These are phyloP conservation scores for Kryptolebias marmoratus DNA, from an alignment of 2,113 vertebrate genomes.

Conservation along the genomic window DNA sequence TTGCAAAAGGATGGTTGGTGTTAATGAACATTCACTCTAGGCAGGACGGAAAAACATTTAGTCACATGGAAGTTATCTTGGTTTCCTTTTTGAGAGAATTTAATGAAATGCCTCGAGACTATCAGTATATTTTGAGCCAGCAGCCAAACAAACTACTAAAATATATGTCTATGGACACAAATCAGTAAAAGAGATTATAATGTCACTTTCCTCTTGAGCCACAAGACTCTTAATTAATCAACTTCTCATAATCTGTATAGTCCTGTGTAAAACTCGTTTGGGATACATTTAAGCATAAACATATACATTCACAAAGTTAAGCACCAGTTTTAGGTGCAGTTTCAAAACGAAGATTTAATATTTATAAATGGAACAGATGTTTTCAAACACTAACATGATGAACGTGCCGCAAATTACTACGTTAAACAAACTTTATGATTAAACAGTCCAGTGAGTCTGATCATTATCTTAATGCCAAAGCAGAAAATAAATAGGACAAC, in stretches of 20 bases:
- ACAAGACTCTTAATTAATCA: no score
- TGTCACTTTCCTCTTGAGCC: no score
- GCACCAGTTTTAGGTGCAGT: background rate
- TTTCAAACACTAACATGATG: conserved; percentile 25
- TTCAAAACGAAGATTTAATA: background rate
- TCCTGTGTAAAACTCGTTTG: background rate
- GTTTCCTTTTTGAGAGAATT: no score
- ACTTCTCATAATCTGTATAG: background rate
- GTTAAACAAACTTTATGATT: conserved; percentile 37
- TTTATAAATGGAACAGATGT: background rate
- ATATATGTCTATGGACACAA: no score
- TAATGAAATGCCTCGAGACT: no score
- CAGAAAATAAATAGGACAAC: conserved; percentile 38
- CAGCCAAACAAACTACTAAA: no score
- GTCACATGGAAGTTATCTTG: no score
- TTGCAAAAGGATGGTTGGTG: no score
- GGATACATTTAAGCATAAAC: background rate
- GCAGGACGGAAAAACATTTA: no score
- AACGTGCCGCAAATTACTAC: conserved; percentile 7
- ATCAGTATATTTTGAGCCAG: no score
- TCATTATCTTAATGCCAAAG: conserved; percentile 20
- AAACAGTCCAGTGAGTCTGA: conserved; percentile 38
- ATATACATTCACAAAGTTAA: background rate
- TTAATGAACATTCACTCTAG: no score
- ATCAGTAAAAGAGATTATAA: no score